These are phyloP conservation scores for Hecatera dysodea DNA, from an alignment of 2,888 invertebrate species.

Conservation along the genomic window DNA sequence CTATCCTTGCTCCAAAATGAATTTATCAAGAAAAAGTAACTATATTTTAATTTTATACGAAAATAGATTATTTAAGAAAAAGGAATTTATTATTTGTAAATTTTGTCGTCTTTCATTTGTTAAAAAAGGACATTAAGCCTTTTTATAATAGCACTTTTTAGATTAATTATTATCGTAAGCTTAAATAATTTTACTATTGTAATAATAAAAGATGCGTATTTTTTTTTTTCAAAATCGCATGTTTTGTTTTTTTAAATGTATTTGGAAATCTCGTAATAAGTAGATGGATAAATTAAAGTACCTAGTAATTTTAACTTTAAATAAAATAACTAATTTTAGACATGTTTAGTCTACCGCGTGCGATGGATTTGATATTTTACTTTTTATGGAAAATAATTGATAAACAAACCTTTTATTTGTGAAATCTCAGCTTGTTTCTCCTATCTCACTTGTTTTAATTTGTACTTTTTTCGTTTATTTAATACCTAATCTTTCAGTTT, in stretches of 20 bases:
- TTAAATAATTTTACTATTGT: conserved; percentile 51
- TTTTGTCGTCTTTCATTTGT: conserved; percentile 54
- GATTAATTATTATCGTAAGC: conserved; percentile 26
- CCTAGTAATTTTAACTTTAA: conserved; percentile 43
- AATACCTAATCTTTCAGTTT: no score
- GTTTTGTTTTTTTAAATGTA: conserved; percentile 35
- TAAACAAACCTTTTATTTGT: neutral
- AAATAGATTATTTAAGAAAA: conserved; percentile 28
- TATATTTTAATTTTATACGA: conserved; percentile 18
- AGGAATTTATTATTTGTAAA: conserved; percentile 56
- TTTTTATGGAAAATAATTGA: neutral
- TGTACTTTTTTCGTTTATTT: neutral
- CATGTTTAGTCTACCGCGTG: conserved; percentile 36
- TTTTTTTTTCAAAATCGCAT: conserved; percentile 59
- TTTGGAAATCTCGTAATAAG: conserved; percentile 43
- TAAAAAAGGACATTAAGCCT: conserved; percentile 27
- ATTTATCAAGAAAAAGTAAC: conserved; percentile 13
- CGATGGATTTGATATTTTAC: conserved; percentile 3
- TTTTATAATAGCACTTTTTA: conserved; percentile 47
- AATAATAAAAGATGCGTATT: conserved; percentile 58
- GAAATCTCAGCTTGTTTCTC: neutral
- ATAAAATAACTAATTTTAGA: conserved; percentile 31
- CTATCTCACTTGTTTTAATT: neutral
- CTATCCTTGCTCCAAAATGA: neutral
- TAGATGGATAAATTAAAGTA: conserved; percentile 55